Percentiles rank a stretch among this genome's conserved stretches.
Conservation (phyloP, 2,888 invertebrate species). For the Thecophora atra region DNA sequence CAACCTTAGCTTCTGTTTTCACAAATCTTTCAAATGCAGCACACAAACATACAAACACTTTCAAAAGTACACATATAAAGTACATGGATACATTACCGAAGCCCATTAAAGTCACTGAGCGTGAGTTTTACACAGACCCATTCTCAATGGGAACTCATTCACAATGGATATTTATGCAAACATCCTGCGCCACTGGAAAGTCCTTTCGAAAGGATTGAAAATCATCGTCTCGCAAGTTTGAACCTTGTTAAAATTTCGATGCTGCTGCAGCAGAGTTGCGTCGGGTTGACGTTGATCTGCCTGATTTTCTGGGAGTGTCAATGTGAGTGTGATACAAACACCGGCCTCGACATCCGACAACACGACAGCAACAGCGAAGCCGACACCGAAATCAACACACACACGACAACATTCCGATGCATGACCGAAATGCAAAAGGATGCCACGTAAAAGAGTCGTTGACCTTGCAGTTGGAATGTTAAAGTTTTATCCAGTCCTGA, state of each 20-base stretch:
- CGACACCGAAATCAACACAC: background rate
- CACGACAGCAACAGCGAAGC: too few relatives aligned
- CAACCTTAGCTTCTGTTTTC: background rate
- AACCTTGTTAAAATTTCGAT: constrained; percentile 29
- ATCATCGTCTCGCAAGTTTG: constrained; percentile 24
- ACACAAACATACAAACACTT: background rate
- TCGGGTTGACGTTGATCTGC: constrained; percentile 38
- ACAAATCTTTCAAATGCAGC: background rate
- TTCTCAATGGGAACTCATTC: background rate
- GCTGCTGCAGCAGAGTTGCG: constrained; percentile 23
- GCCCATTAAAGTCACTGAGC: background rate
- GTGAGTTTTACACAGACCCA: background rate
- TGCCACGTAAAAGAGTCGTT: constrained; percentile 6
- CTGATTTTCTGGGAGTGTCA: constrained; percentile 2
- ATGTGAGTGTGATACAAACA: constrained; percentile 1
- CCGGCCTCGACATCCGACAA: background rate
- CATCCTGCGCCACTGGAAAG: constrained; percentile 29
- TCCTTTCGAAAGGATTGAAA: constrained; percentile 23
- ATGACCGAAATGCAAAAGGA: constrained; percentile 8
- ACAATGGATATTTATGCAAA: constrained; percentile 33
- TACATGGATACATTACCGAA: background rate
- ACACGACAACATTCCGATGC: background rate
- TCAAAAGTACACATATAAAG: too few relatives aligned
- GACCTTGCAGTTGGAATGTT: background rate
- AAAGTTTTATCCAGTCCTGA: background rate